These are phyloP conservation scores for Channa argus DNA, from an alignment of 2,113 vertebrate species.

Conservation along the genomic window DNA sequence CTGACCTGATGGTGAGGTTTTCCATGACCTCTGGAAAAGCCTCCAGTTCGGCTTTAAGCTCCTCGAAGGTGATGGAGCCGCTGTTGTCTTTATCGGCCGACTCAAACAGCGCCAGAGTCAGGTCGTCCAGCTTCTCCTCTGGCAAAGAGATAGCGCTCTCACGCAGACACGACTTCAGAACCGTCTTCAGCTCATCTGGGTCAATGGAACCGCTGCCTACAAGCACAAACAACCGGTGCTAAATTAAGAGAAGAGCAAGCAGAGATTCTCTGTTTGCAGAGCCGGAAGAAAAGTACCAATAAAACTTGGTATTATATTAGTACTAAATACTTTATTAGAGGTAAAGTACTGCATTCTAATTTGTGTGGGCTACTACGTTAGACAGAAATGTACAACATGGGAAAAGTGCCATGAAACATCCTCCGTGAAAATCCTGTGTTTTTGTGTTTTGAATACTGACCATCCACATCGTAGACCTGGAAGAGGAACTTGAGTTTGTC, in stretches of 20 bases:
- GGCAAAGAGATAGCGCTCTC: conserved; percentile 91
- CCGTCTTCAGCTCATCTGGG: conserved; percentile 84
- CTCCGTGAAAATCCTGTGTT: too few species aligned
- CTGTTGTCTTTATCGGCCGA: conserved; percentile 87
- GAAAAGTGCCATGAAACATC: too few species aligned
- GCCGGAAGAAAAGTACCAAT: too few species aligned
- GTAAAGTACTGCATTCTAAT: too few species aligned
- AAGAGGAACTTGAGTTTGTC: conserved; percentile 94
- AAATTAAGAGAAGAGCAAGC: too few species aligned
- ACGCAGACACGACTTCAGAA: conserved; percentile 87
- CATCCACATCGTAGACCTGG: conserved; percentile 91
- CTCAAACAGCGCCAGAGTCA: conserved; percentile 88
- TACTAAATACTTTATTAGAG: too few species aligned
- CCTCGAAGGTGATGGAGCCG: conserved; percentile 92
- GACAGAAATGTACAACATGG: too few species aligned
- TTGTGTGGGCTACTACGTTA: too few species aligned
- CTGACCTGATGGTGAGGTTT: conserved; percentile 91
- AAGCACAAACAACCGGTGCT: accelerated
- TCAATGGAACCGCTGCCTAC: conserved; percentile 91
- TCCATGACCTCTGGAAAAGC: conserved; percentile 90
- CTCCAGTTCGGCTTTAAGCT: conserved; percentile 88
- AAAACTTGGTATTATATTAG: too few species aligned
- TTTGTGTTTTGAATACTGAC: conserved; percentile 70
- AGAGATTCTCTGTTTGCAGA: too few species aligned
- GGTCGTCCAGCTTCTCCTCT: conserved; percentile 86